Evolutionary conservation across 2,797 vertebrate species (phyloP).

Genomic region (Myripristis murdjan): DNA sequence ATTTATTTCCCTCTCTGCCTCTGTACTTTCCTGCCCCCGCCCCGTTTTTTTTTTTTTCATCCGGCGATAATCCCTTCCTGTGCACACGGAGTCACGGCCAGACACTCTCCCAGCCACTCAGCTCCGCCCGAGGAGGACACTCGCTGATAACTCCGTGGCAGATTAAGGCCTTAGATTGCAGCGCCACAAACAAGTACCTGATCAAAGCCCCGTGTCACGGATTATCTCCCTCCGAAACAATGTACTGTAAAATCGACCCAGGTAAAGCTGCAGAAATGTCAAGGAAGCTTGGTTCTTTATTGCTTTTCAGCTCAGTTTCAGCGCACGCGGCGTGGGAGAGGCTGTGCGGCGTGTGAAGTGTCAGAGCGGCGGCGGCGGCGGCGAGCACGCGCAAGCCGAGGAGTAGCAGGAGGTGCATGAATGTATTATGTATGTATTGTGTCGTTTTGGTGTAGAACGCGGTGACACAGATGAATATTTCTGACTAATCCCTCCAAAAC

Average conservation of each 20-base stretch:
- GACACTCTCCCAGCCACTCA: slow-evolving; percentile 74
- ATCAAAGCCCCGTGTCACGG: slow-evolving; percentile 78
- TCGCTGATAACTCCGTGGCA: slow-evolving; percentile 65
- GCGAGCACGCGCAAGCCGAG: slow-evolving; percentile 16
- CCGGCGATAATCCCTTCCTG: slow-evolving; percentile 74
- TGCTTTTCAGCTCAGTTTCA: slow-evolving; percentile 63
- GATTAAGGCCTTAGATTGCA: slow-evolving; percentile 77
- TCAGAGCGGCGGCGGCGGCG: slow-evolving; percentile 22
- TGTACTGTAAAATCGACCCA: slow-evolving; percentile 68
- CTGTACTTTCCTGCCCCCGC: slow-evolving; percentile 45
- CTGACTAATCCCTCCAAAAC: too few relatives aligned
- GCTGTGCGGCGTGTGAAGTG: slow-evolving; percentile 45
- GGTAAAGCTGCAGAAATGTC: slow-evolving; percentile 78
- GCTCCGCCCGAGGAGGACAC: slow-evolving; percentile 62
- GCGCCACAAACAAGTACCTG: slow-evolving; percentile 81
- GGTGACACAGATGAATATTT: too few relatives aligned
- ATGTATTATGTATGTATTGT: too few relatives aligned
- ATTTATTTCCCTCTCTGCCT: slow-evolving; percentile 27
- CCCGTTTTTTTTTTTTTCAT: slow-evolving; percentile 46
- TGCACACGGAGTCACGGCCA: slow-evolving; percentile 80
- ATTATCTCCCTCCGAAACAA: slow-evolving; percentile 78
- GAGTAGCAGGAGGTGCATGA: slow-evolving; percentile 21
- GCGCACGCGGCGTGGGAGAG: slow-evolving; percentile 31
- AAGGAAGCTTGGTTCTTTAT: slow-evolving; percentile 73
- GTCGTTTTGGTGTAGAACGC: too few relatives aligned